Percentiles rank a stretch among this genome's conserved stretches.
phyloP scores from a whole-genome alignment of 2,113 vertebrate species.

The Clinocottus analis region DNA sequence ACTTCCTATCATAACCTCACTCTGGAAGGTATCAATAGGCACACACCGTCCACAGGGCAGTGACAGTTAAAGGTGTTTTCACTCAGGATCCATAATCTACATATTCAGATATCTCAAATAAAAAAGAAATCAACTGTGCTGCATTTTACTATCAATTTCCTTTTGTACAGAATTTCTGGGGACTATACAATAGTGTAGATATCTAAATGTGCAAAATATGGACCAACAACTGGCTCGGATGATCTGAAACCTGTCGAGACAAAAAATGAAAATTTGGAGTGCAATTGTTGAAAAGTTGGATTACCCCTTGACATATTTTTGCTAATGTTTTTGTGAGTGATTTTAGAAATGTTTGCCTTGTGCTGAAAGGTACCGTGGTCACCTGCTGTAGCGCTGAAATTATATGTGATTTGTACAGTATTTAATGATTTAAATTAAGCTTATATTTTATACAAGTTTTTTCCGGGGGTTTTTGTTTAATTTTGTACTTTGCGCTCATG shows the following conservation, averaged over 20 bases:
- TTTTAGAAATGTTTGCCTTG: conserved; percentile 49
- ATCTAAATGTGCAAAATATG: conserved; percentile 61
- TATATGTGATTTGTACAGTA: conserved; percentile 80
- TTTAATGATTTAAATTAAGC: conserved; percentile 86
- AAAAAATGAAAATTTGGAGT: conserved; percentile 34
- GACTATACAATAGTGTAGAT: conserved; percentile 25
- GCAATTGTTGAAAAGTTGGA: conserved; percentile 52
- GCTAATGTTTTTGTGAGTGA: conserved; percentile 35
- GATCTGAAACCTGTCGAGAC: conserved; percentile 4
- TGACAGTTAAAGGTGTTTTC: conserved; percentile 47
- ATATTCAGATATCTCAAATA: conserved; percentile 53
- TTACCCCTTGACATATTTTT: conserved; percentile 15
- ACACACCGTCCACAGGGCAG: conserved; percentile 53
- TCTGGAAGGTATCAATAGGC: conserved; percentile 13
- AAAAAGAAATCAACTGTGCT: not conserved
- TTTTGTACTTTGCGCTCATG: conserved; percentile 62
- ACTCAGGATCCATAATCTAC: conserved; percentile 49
- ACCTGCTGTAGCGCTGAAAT: conserved; percentile 73
- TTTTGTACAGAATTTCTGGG: conserved; percentile 48
- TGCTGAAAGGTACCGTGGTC: conserved; percentile 57
- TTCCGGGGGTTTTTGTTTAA: conserved; percentile 35
- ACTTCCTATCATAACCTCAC: conserved; percentile 14
- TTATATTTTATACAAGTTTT: conserved; percentile 78
- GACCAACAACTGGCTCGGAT: conserved; percentile 47
- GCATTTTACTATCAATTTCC: conserved; percentile 22